Base-by-base conservation (phyloP, 1,140 invertebrate species). In the Carposina sasakii region DNA sequence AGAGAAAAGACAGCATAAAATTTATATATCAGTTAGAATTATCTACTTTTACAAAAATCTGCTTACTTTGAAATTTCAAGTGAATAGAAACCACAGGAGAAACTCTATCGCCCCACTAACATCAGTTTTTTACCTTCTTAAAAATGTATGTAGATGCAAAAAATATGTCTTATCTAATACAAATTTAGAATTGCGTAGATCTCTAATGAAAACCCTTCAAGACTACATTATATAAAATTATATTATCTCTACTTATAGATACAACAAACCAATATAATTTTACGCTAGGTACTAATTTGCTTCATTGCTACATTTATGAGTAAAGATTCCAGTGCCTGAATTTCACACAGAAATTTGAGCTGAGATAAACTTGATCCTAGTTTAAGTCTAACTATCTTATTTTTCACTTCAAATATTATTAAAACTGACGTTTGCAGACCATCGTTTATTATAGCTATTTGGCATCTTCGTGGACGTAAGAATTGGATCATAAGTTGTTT, bases 401-500 rank as follows among this genome's bases (percentile, higher is more conserved):
- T n/a, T n/a, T n/a, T n/a, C n/a, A n/a, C n/a, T n/a, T n/a, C n/a
- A n/a, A n/a, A n/a, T n/a, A n/a, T n/a, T n/a, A n/a, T n/a, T n/a
- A n/a, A n/a, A n/a, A n/a, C n/a, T n/a, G n/a, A n/a, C n/a, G n/a
- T n/a, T n/a, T n/a, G 56, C 52, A 48, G 55, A 58, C 50, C 50
- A 54, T 55, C n/a, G n/a, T n/a, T n/a, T 54, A 68, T 65, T 68
- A 72, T 58, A 70, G 64, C 76, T 83, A 83, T 83, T 83, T 83
- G 79, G 79, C 79, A 83, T 71, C 79, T 72, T 66, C 43, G 57
- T 71, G 79, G 79, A 83, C 76, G 76, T 71, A 66, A 66, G 66
- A 52, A 57, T 76, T 60, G 52, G 63, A 44, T 75, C 54, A 58
- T 57, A 62, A 67, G 52, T 60, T 60, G 54, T 67, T 75, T 76